Conservation (phyloP, 2,797 vertebrate genomes). For the Scolopax rusticola region DNA sequence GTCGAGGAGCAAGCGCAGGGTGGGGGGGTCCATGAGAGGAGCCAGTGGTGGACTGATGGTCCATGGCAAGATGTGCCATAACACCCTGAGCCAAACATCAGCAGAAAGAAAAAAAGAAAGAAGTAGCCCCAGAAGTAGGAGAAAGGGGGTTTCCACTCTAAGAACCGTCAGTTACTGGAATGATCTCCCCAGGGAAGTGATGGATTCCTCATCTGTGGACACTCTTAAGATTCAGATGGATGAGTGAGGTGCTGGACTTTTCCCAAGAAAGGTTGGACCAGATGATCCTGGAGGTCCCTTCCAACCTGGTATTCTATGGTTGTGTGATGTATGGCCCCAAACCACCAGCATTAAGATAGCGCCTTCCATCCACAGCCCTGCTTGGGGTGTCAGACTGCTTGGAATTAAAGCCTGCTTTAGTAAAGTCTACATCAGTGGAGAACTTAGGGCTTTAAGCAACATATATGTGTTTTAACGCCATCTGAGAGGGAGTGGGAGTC, state of each 20-base stretch:
- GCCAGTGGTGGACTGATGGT: neutral
- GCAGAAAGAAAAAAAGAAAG: neutral
- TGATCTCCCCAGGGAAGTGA: neutral
- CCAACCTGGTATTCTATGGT: neutral
- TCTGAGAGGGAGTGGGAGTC: neutral
- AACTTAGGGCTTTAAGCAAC: neutral
- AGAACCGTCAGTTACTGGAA: neutral
- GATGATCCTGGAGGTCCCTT: neutral
- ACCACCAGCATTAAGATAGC: neutral
- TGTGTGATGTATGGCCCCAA: neutral
- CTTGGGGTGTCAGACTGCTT: neutral
- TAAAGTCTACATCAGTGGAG: rapidly evolving
- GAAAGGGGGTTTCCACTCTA: neutral
- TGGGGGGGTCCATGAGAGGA: neutral
- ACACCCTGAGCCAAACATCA: rapidly evolving
- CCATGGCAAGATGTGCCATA: neutral
- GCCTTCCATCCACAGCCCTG: neutral
- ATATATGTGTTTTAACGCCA: rapidly evolving
- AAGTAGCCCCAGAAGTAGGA: neutral
- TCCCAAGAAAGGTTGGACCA: neutral
- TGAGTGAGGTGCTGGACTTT: neutral
- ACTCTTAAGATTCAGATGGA: neutral
- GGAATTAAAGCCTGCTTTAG: neutral
- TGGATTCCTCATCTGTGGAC: neutral
- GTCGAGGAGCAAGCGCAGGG: too few species aligned